A percentile compares a stretch with the other conserved stretches of the same genome.
phyloP scores from a whole-genome alignment of 92 coral and sea anemone species.

The Heliopora coerulea region DNA sequence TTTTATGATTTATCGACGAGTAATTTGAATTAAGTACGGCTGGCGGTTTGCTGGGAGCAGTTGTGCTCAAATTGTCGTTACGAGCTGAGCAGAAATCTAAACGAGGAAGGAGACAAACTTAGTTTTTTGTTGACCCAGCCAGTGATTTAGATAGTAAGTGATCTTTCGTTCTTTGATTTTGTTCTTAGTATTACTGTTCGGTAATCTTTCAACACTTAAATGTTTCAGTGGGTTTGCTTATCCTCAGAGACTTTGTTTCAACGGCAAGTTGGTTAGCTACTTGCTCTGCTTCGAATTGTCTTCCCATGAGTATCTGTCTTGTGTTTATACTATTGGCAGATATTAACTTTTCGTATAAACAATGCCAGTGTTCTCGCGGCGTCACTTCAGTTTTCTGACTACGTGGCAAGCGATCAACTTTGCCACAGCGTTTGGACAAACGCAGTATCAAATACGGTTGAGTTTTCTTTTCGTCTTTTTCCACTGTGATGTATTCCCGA shows the following conservation, averaged over 20 bases:
- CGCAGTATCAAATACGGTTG: no score
- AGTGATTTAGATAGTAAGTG: neutral
- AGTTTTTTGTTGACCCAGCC: neutral
- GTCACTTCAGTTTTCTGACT: neutral
- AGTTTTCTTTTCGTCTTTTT: no score
- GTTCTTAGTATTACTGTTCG: neutral
- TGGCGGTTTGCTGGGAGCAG: conserved; percentile 20
- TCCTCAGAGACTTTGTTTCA: neutral
- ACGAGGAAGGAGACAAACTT: neutral
- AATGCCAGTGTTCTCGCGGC: neutral
- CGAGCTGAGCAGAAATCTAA: neutral
- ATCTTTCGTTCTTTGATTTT: neutral
- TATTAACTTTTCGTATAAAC: neutral
- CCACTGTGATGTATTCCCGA: no score
- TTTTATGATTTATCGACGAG: conserved; percentile 48
- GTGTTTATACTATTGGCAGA: neutral
- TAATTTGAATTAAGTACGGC: conserved; percentile 35
- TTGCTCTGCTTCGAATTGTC: no score
- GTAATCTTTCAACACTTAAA: neutral
- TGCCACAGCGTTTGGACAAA: no score
- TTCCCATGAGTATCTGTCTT: neutral
- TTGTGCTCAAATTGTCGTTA: neutral
- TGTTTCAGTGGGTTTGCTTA: neutral
- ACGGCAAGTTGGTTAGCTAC: neutral
- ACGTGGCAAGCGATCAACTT: no score